Evolutionary conservation across 2,113 vertebrate species (phyloP).

Genomic region (Egretta garzetta): DNA sequence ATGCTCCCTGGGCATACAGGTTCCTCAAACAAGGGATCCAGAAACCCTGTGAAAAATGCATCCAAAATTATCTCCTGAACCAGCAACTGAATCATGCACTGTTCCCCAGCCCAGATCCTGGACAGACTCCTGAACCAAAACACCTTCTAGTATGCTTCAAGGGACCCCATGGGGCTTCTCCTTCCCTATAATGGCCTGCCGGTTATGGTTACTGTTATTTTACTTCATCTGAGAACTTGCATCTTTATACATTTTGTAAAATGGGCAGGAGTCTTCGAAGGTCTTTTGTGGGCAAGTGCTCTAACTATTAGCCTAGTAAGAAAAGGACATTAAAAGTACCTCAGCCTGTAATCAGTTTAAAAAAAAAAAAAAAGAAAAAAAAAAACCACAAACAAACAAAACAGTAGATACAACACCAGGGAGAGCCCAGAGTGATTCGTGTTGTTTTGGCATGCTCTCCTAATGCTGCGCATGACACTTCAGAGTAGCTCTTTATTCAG

Average conservation of each 20-base stretch:
- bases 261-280: background rate
- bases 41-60: background rate
- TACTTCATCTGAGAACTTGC: background rate
- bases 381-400: no score
- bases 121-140: background rate
- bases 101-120: background rate
- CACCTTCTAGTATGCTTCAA: background rate
- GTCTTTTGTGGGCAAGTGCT: background rate
- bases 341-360: background rate
- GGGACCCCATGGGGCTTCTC: background rate
- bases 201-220: background rate
- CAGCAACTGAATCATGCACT: background rate
- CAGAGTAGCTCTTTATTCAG: conserved; percentile 9
- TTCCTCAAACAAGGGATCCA: background rate
- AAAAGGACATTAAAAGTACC: background rate
- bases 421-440: background rate
- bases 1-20: background rate
- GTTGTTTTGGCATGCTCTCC: background rate
- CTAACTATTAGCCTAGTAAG: background rate
- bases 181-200: background rate
- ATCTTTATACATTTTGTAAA: background rate
- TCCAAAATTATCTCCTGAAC: background rate
- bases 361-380: background rate
- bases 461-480: background rate
- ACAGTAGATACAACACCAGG: background rate